Percentiles rank a stretch among this genome's conserved stretches.
These are phyloP conservation scores for Helarctos malayanus DNA, from an alignment of 2,797 vertebrate genomes.

Conservation along the genomic window DNA sequence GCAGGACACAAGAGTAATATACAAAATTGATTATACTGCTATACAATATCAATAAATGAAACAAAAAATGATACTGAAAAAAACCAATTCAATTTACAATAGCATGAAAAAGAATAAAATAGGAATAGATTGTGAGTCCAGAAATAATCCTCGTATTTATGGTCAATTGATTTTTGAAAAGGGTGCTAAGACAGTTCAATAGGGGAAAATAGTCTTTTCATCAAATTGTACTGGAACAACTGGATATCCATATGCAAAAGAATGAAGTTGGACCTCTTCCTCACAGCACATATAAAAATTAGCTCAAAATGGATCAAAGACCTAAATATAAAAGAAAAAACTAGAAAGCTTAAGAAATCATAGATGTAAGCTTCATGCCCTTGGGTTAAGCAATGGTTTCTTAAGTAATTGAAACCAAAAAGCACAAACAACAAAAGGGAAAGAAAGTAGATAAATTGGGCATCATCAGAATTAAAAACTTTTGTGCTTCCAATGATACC, in stretches of 20 bases:
- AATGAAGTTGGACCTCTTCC: background rate
- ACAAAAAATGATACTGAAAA: conserved; percentile 18
- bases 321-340: background rate
- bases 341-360: background rate
- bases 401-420: conserved; percentile 30
- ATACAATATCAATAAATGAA: background rate
- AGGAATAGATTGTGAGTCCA: background rate
- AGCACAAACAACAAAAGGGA: background rate
- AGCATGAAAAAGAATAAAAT: background rate
- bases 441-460: background rate
- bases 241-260: background rate
- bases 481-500: background rate
- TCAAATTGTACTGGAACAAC: background rate
- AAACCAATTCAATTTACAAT: background rate
- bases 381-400: conserved; percentile 12
- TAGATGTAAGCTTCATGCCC: background rate
- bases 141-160: background rate
- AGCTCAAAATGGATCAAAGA: conserved; percentile 15
- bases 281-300: background rate
- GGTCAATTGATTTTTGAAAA: background rate
- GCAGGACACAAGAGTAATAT: background rate
- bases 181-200: background rate
- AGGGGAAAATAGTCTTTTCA: conserved; percentile 4
- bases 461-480: background rate
- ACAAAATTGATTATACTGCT: background rate